Conservation (phyloP, 2,113 vertebrate genomes). For the Sorex fumeus region DNA sequence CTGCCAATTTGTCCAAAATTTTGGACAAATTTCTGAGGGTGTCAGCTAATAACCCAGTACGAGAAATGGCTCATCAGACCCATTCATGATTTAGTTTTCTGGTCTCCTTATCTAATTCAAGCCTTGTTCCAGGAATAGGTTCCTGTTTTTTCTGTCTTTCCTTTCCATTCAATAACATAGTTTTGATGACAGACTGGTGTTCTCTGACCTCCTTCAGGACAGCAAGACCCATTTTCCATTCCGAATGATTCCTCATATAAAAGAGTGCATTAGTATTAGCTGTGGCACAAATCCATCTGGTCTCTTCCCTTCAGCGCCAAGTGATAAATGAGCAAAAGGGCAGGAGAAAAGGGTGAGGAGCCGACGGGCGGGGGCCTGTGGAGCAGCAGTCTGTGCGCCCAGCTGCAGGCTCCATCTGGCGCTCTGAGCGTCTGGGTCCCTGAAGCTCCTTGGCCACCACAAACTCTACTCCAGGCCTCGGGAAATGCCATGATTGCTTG, state of each 20-base stretch:
- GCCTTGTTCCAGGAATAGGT: neutral
- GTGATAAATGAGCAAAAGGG: conserved; percentile 36
- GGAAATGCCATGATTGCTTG: neutral
- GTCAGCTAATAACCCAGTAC: neutral
- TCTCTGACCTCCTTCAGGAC: neutral
- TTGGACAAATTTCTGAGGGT: conserved; percentile 11
- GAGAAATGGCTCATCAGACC: rapidly evolving
- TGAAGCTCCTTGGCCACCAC: neutral
- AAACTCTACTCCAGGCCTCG: neutral
- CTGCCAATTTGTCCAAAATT: too few relatives aligned
- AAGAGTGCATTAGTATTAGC: conserved; percentile 31
- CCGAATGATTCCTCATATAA: conserved; percentile 31
- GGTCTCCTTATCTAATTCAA: neutral
- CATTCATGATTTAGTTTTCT: neutral
- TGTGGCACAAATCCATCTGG: conserved; percentile 39
- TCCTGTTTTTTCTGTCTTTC: neutral
- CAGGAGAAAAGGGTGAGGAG: neutral
- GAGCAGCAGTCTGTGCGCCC: neutral
- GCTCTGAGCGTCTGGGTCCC: neutral
- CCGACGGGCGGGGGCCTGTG: rapidly evolving
- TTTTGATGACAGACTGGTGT: neutral
- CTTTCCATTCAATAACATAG: neutral
- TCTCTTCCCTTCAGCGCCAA: neutral
- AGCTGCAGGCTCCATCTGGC: neutral
- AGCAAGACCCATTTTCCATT: conserved; percentile 29